Conservation (phyloP, 2,888 invertebrate genomes). For the Ormyrus thymus region DNA sequence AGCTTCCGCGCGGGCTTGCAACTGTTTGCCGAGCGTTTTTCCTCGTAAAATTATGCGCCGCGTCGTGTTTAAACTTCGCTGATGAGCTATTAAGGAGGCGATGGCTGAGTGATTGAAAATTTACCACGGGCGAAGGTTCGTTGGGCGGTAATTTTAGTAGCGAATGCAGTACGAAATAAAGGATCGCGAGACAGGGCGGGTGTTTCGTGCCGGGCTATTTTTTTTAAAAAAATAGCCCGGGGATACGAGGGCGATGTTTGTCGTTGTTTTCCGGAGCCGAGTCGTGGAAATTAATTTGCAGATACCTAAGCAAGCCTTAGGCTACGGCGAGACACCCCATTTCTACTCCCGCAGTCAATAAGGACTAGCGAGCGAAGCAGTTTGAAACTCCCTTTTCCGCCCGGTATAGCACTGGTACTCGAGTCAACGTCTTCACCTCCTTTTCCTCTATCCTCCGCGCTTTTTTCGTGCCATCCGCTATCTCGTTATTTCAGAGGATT, state of each 20-base stretch:
- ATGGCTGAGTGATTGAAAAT: too few relatives aligned
- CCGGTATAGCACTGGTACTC: constrained; percentile 62
- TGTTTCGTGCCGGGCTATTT: too few relatives aligned
- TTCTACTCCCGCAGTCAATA: constrained; percentile 69
- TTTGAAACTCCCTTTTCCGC: constrained; percentile 65
- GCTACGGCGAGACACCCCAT: constrained; percentile 60
- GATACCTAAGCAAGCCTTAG: constrained; percentile 68
- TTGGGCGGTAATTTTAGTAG: too few relatives aligned
- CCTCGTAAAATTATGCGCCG: too few relatives aligned
- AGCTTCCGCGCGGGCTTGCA: too few relatives aligned
- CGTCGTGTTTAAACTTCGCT: too few relatives aligned
- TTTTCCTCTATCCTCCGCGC: constrained; percentile 1
- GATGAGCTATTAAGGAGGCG: too few relatives aligned
- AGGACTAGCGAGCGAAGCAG: constrained; percentile 70
- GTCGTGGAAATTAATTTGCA: constrained; percentile 69
- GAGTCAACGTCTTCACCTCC: constrained; percentile 50
- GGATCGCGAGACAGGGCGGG: too few relatives aligned
- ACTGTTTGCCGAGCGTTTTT: too few relatives aligned
- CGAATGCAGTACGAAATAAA: too few relatives aligned
- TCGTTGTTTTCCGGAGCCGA: constrained; percentile 21
- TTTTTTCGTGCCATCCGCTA: constrained; percentile 49
- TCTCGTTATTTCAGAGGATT: constrained; percentile 55
- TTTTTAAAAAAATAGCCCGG: too few relatives aligned
- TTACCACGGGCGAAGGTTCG: too few relatives aligned
- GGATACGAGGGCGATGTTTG: background rate